phyloP scores from a whole-genome alignment of 2,888 invertebrate genomes.

The Rhingia rostrata region DNA sequence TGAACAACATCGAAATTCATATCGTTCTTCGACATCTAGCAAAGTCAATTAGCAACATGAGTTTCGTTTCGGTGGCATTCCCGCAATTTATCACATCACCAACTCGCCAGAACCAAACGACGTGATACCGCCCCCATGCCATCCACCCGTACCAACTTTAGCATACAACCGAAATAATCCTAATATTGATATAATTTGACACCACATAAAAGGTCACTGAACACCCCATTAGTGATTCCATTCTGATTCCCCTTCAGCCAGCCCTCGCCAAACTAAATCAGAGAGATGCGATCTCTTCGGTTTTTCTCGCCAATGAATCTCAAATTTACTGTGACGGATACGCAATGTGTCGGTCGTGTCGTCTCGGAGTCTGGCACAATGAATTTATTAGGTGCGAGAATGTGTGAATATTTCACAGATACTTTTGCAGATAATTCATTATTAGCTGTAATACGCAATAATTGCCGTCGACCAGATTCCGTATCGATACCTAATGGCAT shows the following conservation, averaged over 20 bases:
- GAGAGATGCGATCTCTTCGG: slow-evolving; percentile 51
- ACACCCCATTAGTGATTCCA: slow-evolving; percentile 58
- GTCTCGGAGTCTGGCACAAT: background rate
- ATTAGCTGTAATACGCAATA: slow-evolving; percentile 46
- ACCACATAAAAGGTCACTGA: slow-evolving; percentile 58
- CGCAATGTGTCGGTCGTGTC: slow-evolving; percentile 34
- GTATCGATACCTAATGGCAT: slow-evolving; percentile 52
- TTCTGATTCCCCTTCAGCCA: too few species aligned
- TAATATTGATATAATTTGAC: slow-evolving; percentile 70
- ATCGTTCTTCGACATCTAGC: slow-evolving; percentile 57
- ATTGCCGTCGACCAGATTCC: slow-evolving; percentile 38
- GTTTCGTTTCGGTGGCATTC: slow-evolving; percentile 42
- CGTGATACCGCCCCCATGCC: background rate
- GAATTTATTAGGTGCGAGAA: slow-evolving; percentile 66
- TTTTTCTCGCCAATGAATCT: slow-evolving; percentile 61
- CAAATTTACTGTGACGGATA: slow-evolving; percentile 70
- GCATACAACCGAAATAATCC: slow-evolving; percentile 55
- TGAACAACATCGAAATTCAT: slow-evolving; percentile 25
- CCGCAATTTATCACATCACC: slow-evolving; percentile 45
- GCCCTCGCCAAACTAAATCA: slow-evolving; percentile 45
- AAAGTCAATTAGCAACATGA: slow-evolving; percentile 67
- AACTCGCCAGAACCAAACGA: slow-evolving; percentile 41
- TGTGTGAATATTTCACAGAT: slow-evolving; percentile 49
- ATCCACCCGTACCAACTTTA: too few species aligned
- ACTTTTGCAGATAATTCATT: slow-evolving; percentile 43